Percentiles rank a stretch among this genome's conserved stretches.
Conservation (phyloP, 2,888 invertebrate genomes). For the Tanytarsus gracilentus region DNA sequence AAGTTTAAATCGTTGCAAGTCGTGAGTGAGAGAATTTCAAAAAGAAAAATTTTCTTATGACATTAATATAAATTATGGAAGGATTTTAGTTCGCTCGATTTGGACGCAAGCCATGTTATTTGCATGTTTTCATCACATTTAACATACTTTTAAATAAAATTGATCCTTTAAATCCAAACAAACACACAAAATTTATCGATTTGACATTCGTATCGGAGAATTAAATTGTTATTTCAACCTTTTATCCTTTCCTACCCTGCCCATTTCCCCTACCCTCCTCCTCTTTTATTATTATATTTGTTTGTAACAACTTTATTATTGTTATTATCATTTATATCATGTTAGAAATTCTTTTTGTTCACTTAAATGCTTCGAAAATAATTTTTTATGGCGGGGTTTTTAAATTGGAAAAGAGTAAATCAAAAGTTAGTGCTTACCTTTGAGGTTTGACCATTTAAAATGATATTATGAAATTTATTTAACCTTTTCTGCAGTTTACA, state of each 20-base stretch:
- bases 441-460: too few species aligned
- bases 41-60: too few species aligned
- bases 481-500: too few species aligned
- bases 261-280: too few species aligned
- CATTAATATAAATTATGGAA: constrained; percentile 12
- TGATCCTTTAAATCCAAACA: constrained; percentile 20
- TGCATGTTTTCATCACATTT: constrained; percentile 26
- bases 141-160: constrained; percentile 23
- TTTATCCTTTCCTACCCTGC: too few species aligned
- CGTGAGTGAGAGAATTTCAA: constrained; percentile 13
- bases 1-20: background rate
- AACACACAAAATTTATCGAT: constrained; percentile 21
- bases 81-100: background rate
- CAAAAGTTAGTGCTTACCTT: too few species aligned
- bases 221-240: constrained; percentile 15
- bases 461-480: too few species aligned
- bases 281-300: constrained; percentile 5
- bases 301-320: constrained; percentile 10
- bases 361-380: too few species aligned
- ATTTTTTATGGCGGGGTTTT: too few species aligned
- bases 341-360: background rate
- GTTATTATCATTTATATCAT: background rate
- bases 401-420: too few species aligned
- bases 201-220: constrained; percentile 10
- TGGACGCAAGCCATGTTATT: constrained; percentile 14